Conservation (phyloP, 2,113 vertebrate genomes). For the Taurulus bubalis region DNA sequence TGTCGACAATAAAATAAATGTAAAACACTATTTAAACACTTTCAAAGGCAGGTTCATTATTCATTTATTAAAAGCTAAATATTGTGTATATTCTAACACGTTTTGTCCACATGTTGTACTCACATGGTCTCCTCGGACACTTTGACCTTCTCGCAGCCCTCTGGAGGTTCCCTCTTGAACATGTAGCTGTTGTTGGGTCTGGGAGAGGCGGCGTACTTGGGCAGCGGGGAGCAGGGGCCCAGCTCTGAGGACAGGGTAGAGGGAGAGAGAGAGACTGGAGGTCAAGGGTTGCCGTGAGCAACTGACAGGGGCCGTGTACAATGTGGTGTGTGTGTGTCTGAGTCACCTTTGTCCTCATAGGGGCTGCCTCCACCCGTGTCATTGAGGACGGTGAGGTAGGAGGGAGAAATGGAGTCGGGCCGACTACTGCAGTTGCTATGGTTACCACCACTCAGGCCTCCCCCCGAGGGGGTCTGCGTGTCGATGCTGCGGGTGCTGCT, state of each 20-base stretch:
- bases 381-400: conserved; percentile 93
- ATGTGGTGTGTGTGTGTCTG: neutral
- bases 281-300: conserved; percentile 14
- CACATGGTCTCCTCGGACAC: conserved; percentile 96
- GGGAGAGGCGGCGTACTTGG: conserved; percentile 98
- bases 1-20: no score
- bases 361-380: conserved; percentile 92
- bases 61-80: neutral
- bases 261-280: neutral
- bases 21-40: neutral
- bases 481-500: conserved; percentile 98
- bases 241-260: conserved; percentile 85
- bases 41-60: neutral
- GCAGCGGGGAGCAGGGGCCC: conserved; percentile 94
- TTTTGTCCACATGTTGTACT: conserved; percentile 74
- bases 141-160: conserved; percentile 97
- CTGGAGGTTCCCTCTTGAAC: conserved; percentile 98
- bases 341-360: conserved; percentile 94
- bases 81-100: neutral
- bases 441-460: conserved; percentile 85
- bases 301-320: neutral
- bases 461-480: conserved; percentile 94
- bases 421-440: conserved; percentile 95
- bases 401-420: conserved; percentile 93
- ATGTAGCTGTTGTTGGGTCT: conserved; percentile 99